phyloP scores from a whole-genome alignment of 2,113 vertebrate genomes.

The Halichoerus grypus region DNA sequence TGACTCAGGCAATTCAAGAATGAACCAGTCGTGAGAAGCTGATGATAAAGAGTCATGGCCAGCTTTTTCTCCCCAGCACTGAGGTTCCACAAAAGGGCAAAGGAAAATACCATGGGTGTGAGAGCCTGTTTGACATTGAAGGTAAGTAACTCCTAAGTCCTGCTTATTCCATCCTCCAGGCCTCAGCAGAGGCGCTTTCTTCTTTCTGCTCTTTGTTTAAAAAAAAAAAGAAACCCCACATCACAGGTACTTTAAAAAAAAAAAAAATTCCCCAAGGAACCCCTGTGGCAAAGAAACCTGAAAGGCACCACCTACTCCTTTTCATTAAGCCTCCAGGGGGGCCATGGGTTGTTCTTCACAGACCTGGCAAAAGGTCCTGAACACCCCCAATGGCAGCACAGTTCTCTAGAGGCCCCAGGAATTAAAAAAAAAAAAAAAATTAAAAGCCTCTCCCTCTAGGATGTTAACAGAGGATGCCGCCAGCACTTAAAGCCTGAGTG shows the following conservation, averaged over 20 bases:
- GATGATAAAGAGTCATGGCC: background rate
- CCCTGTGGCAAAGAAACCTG: background rate
- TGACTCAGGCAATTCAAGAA: background rate
- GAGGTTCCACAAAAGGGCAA: background rate
- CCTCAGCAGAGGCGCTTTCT: background rate
- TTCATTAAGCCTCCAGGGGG: constrained; percentile 14
- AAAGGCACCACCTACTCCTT: background rate
- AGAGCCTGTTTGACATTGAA: background rate
- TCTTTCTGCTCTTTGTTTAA: background rate
- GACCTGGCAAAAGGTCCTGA: background rate
- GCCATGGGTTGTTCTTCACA: background rate
- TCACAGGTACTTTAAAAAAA: background rate
- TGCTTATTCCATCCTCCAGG: constrained; percentile 38
- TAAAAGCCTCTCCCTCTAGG: constrained; percentile 51
- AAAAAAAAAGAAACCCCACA: background rate
- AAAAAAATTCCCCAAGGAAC: background rate
- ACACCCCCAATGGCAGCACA: background rate
- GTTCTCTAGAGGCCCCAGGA: constrained; percentile 35
- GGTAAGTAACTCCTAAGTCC: background rate
- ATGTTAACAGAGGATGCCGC: constrained; percentile 50
- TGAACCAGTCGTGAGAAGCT: background rate
- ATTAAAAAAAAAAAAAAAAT: background rate
- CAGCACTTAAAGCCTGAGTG: constrained; percentile 51
- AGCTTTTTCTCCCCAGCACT: background rate
- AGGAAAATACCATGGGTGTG: background rate